Conservation (phyloP, 2,113 vertebrate genomes). For the Actenoides lindsayi region DNA sequence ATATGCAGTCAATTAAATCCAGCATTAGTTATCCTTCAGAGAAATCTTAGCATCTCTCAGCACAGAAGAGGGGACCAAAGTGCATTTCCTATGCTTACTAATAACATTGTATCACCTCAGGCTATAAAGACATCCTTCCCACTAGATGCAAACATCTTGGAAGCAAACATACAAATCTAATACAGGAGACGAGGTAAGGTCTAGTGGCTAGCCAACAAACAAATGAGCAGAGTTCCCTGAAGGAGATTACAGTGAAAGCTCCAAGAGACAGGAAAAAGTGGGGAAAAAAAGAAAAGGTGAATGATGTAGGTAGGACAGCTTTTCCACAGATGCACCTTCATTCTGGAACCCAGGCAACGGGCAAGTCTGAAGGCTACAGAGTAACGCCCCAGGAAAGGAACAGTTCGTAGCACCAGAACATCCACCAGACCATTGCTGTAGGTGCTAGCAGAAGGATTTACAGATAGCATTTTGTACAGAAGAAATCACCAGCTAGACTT, state of each 20-base stretch:
- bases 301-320: background rate
- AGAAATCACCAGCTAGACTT: constrained; percentile 71
- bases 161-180: background rate
- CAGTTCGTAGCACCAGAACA: background rate
- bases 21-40: background rate
- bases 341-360: background rate
- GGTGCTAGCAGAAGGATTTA: constrained; percentile 47
- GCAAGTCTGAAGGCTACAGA: background rate
- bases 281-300: background rate
- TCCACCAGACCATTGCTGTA: background rate
- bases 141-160: background rate
- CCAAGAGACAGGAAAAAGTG: background rate
- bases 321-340: background rate
- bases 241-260: background rate
- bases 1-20: constrained; percentile 43
- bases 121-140: background rate
- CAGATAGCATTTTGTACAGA: constrained; percentile 72
- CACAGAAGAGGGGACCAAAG: background rate
- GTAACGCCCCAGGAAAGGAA: background rate
- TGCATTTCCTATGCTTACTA: background rate
- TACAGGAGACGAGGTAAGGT: background rate
- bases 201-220: background rate
- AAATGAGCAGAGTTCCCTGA: background rate
- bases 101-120: background rate
- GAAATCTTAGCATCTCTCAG: constrained; percentile 2